phyloP scores from a whole-genome alignment of 2,113 vertebrate genomes.

The Labeo rohita region DNA sequence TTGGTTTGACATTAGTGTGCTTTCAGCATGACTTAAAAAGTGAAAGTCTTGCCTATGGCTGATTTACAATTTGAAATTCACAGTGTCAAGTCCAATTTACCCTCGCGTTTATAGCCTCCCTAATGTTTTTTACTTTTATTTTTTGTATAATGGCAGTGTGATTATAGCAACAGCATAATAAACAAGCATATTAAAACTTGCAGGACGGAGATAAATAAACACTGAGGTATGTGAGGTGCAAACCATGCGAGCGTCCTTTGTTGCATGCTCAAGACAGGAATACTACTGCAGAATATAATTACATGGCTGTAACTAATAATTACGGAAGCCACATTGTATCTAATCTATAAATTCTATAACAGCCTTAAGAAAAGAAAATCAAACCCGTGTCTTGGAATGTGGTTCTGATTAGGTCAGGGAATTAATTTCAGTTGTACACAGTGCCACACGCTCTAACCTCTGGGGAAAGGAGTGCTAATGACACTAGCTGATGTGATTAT shows the following conservation, averaged over 20 bases:
- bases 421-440: slow-evolving; percentile 56
- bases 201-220: not conserved
- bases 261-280: slow-evolving; percentile 23
- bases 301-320: slow-evolving; percentile 48
- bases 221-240: not conserved
- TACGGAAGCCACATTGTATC: slow-evolving; percentile 44
- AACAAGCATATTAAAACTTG: slow-evolving; percentile 14
- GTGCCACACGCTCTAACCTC: slow-evolving; percentile 45
- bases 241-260: not conserved
- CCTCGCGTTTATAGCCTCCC: not conserved
- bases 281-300: slow-evolving; percentile 45
- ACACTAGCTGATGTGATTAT: slow-evolving; percentile 60
- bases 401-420: slow-evolving; percentile 57
- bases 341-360: slow-evolving; percentile 51
- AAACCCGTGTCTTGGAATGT: slow-evolving; percentile 37
- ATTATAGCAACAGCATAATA: slow-evolving; percentile 33
- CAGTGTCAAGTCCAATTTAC: slow-evolving; percentile 9
- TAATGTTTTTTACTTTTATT: not conserved
- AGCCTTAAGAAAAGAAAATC: slow-evolving; percentile 49
- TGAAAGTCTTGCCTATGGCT: not conserved
- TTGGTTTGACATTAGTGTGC: not conserved
- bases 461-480: slow-evolving; percentile 54
- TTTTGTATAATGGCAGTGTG: not conserved
- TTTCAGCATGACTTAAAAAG: not conserved
- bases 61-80: slow-evolving; percentile 8